Evolutionary conservation across 2,797 vertebrate genomes (phyloP), one percentile per base, ranked within the genome.

Genomic region (Clamator glandarius): DNA sequence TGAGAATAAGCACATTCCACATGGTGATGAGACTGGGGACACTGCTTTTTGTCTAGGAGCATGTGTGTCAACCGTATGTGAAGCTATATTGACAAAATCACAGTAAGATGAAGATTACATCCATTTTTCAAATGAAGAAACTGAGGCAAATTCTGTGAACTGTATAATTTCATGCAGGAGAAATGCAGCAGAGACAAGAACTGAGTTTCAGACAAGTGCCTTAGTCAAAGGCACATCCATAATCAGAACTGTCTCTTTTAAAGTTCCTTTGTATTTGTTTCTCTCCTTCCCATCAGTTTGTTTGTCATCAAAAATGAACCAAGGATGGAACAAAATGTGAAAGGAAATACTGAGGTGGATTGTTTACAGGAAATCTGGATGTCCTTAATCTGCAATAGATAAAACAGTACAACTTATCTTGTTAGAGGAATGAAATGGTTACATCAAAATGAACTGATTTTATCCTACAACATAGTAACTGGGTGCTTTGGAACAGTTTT

Each of bases 171-270:
- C 26, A 54, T 26, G 41, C 6, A 67, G 36, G 19, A 86, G 9
- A 16, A 33, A 31, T 11, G 10, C 31, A 68, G 12, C 51, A 87
- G 57, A 94, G 46, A n/a, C 59, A 93, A 84, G 54, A 87, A 48
- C 12, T 82, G 59, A 57, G 24, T 81, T 84, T 57, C 19, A 70
- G 86, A 41, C 33, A 87, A 94, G 23, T 51, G 20, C 6, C 18
- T 83, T 62, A 92, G 68, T 87, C 86, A 92, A 39, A 87, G 89
- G 29, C 11, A 78, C 29, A 58, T 31, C n/a, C 18, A 10, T 84
- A 84, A 91, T 69, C 46, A 88, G 85, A 95, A 88, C 46, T 91
- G 39, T 39, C 42, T 84, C 80, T 54, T 88, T 81, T 25, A 58
- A 90, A 88, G 58, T 75, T 3, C 3, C 6, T 80, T 87, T 66